Conservation (phyloP, 2,797 vertebrate species). For the Schizopygopsis pylzovi region DNA sequence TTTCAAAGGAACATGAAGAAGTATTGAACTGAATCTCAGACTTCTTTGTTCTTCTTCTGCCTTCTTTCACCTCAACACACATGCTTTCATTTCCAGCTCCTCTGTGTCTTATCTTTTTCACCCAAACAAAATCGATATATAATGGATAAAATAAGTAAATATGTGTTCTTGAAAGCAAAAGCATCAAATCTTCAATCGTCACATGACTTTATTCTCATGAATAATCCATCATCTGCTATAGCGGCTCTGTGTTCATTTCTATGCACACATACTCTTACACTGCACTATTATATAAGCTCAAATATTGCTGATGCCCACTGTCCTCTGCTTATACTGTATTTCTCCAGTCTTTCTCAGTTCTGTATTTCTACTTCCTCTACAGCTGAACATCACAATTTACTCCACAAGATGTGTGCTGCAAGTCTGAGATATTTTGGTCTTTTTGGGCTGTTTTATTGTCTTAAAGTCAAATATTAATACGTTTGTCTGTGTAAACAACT, state of each 20-base stretch:
- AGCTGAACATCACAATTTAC: background rate
- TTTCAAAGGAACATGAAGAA: background rate
- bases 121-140: background rate
- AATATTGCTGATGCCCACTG: constrained; percentile 1
- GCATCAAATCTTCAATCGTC: background rate
- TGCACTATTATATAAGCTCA: constrained; percentile 14
- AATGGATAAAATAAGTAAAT: background rate
- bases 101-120: background rate
- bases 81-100: background rate
- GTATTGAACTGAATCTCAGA: background rate
- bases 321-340: background rate
- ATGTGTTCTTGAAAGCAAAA: background rate
- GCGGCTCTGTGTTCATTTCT: background rate
- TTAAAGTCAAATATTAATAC: background rate
- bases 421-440: too few species aligned
- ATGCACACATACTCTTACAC: constrained; percentile 27
- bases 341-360: background rate
- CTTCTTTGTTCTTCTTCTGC: background rate
- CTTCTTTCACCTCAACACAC: background rate
- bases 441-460: background rate
- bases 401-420: background rate
- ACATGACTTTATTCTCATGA: constrained; percentile 7
- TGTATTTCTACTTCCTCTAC: background rate
- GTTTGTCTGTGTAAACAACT: background rate
- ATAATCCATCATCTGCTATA: constrained; percentile 17